A percentile compares a stretch with the other conserved stretches of the same genome.
Evolutionary conservation across 2,888 invertebrate genomes (phyloP).

Genomic region (Cataglyphis altisquamis): DNA sequence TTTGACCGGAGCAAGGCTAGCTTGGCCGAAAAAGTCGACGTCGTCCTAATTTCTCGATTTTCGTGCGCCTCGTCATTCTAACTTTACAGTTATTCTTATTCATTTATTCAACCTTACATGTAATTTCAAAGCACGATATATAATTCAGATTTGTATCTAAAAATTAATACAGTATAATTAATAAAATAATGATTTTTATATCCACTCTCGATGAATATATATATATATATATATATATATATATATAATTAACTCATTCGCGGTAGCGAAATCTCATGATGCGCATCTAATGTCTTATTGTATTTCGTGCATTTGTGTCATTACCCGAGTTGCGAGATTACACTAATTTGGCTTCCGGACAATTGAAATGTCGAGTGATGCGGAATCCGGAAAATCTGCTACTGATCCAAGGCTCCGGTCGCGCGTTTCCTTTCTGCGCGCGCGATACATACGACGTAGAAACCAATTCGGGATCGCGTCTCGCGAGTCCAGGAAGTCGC

Average conservation of each 20-base stretch:
- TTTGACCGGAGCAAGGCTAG: not conserved
- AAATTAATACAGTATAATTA: not conserved
- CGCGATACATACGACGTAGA: slow-evolving; percentile 19
- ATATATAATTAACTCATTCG: not conserved
- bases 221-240: not conserved
- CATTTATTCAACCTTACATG: not conserved
- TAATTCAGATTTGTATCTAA: slow-evolving; percentile 2
- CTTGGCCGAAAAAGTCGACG: not conserved
- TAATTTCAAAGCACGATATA: not conserved
- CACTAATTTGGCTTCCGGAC: not conserved
- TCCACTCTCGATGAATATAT: not conserved
- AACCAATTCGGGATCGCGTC: slow-evolving; percentile 43
- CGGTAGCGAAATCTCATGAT: not conserved
- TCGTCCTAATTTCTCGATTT: slow-evolving; percentile 18
- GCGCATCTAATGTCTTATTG: not conserved
- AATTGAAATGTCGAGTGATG: slow-evolving; percentile 6
- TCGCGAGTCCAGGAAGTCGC: slow-evolving; percentile 68
- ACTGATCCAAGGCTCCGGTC: not conserved
- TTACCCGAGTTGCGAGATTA: not conserved
- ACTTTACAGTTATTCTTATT: not conserved
- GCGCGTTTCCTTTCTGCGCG: slow-evolving; percentile 15
- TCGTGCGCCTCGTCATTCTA: not conserved
- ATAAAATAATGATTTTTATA: not conserved
- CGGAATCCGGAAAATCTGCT: slow-evolving; percentile 27
- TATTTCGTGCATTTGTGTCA: not conserved